Conservation (phyloP, 2,113 vertebrate genomes). For the Nematolebias whitei region DNA sequence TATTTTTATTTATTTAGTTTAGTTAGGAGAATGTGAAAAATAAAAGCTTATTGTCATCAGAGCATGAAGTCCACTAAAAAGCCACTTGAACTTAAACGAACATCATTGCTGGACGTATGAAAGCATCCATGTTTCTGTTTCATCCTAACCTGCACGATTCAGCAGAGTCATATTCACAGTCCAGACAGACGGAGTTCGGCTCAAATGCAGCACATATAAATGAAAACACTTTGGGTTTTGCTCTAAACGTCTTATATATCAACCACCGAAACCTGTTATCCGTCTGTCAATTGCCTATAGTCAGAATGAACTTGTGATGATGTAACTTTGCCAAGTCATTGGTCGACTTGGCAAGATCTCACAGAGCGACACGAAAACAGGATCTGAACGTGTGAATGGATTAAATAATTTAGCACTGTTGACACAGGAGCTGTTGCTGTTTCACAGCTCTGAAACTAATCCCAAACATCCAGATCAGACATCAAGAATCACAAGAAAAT, state of each 20-base stretch:
- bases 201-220: conserved; percentile 13
- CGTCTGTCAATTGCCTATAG: too few relatives aligned
- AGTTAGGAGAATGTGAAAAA: too few relatives aligned
- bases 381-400: background rate
- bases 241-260: conserved; percentile 37
- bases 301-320: too few relatives aligned
- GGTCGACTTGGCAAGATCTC: background rate
- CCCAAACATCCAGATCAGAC: background rate
- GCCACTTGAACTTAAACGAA: background rate
- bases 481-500: background rate
- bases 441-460: background rate
- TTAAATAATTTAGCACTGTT: background rate
- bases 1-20: too few relatives aligned
- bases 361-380: background rate
- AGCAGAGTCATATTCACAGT: conserved; percentile 6
- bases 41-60: too few relatives aligned
- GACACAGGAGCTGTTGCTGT: background rate
- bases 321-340: background rate
- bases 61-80: background rate
- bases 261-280: conserved; percentile 24
- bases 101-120: too few relatives aligned
- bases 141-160: background rate
- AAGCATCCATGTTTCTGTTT: background rate
- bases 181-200: background rate
- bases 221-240: conserved; percentile 13